Evolutionary conservation across 1,140 invertebrate species (phyloP).

Genomic region (Yoshiicerus persimilis): DNA sequence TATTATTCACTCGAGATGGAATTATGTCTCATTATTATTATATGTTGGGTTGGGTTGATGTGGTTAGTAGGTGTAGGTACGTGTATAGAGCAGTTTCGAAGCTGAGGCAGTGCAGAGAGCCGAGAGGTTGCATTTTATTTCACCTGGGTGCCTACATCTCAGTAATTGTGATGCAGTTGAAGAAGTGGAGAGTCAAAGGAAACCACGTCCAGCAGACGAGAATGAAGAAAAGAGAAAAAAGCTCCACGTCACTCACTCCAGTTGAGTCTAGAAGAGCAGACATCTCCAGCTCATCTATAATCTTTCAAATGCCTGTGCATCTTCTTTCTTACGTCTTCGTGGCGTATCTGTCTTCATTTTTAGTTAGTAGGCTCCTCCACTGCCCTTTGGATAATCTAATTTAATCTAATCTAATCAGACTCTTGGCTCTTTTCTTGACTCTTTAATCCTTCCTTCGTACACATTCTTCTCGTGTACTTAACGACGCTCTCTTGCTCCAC

Average conservation of each 20-base stretch:
- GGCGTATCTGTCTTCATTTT: neutral
- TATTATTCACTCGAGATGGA: neutral
- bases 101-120: neutral
- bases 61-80: neutral
- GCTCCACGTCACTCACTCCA: constrained; percentile 1
- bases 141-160: neutral
- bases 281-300: neutral
- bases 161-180: neutral
- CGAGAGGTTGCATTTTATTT: neutral
- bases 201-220: neutral
- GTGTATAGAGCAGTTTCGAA: neutral
- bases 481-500: neutral
- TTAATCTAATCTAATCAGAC: constrained; percentile 18
- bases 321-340: neutral
- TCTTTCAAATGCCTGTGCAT: neutral
- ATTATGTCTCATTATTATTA: neutral
- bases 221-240: neutral
- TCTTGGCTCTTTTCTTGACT: neutral
- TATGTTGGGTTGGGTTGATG: neutral
- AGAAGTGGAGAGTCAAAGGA: neutral
- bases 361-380: neutral
- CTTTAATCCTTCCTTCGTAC: neutral
- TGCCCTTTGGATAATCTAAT: constrained; percentile 13
- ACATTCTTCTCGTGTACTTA: neutral
- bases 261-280: neutral